Evolutionary conservation across 2,888 invertebrate species (phyloP), one percentile per base, ranked within the genome.

Genomic region (Lamproptera curius): DNA sequence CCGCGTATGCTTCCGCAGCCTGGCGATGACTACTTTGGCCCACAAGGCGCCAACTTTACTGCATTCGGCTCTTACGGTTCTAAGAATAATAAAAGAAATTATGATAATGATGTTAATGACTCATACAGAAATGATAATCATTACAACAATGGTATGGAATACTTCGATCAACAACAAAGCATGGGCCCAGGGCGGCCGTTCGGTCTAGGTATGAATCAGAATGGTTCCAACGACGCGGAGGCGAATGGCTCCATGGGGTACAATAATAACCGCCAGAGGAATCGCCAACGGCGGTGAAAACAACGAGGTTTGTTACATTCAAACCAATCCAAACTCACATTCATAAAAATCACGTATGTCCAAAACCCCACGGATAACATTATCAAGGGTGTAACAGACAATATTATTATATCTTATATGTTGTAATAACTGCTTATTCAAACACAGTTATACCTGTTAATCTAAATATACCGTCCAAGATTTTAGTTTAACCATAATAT

Each of bases 261-360:
- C 77, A 70, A 70, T 70, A 77, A 76, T 60, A 82, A 84, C 86
- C 87, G 87, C 83, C 87, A 84, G 85, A 82, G 84, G 70, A 80
- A 82, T 73, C 85, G 80, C 73, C 70, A 64, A 59, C 86, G 83
- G 62, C 83, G 85, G 73, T 86, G 85, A 85, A 80, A 70, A 65
- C 60, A 57, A 69, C 66, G 87, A 87, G 87, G 87, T 87, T 85
- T 87, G 87, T 87, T 82, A 74, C 63, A 75, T 78, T 81, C 75
- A 76, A 81, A 79, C 84, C 83, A 80, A 83, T 79, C 80, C 74
- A 69, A 75, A 72, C 74, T 78, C 78, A 77, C 77, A 71, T 68
- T 63, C 65, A 65, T 76, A 73, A 72, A 57, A 57, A 56, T 59
- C 56, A 58, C 52, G 53, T 52, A 51, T 39, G 33, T 33, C 33